Base-by-base conservation (phyloP, 1,140 invertebrate species). In the silkworm (Bombyx mori) region DNA sequence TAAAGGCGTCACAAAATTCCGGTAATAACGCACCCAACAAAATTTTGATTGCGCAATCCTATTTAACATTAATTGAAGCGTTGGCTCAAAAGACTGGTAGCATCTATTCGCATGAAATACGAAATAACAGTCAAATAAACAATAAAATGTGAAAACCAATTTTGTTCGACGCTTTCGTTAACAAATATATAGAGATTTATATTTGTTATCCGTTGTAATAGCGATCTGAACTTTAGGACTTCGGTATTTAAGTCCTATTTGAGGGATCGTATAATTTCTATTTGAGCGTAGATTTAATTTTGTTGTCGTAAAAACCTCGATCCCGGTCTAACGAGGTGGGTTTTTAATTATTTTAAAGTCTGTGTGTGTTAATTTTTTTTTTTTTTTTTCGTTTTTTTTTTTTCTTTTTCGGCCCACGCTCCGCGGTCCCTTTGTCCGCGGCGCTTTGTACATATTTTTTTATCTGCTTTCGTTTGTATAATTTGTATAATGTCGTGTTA, bases 401-500 rank as follows among this genome's bases (percentile, higher is more conserved):
- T 35, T 35, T 5, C 26, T 35, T 35, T 35, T 35, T 35, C 26
- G 26, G 26, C 26, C 26, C 51, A 42, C 26, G 10, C 42, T 49
- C 42, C n/a, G 54, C 54, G 54, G 54, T 46, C 9, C 26, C 54
- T 49, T 56, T 56, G 54, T 47, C 42, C 42, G 18, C 43, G 53
- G 53, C 43, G 7, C 43, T 54, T 54, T 56, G 43, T 12, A 12
- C 9, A 51, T 51, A 12, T 10, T 66, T 62, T 68, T 72, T 71
- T 71, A 63, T 70, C 58, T 61, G 55, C n/a, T 26, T n/a, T 6
- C 49, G 63, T 73, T 77, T 71, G 68, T 75, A 63, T 77, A 79
- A 79, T 79, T 75, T 79, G 76, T 79, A 71, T 77, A 79, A 79
- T 79, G 74, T 65, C 65, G 71, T 77, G 74, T 79, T 79, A 77